Evolutionary conservation across 37 sponge, comb jelly and placozoan species (phyloP).

Genomic region (Theonella swinhoei): DNA sequence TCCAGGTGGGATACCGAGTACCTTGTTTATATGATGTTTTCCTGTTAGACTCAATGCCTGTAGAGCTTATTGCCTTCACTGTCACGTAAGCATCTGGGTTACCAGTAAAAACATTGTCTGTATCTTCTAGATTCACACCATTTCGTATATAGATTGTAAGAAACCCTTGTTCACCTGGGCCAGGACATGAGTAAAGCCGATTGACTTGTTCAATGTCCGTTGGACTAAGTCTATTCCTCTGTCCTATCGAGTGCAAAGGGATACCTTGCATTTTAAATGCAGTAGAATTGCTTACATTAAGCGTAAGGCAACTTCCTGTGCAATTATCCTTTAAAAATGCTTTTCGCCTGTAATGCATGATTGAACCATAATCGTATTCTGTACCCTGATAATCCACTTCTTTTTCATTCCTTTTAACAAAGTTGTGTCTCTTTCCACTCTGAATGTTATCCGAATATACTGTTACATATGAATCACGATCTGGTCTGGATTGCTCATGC

Average conservation of each 20-base stretch:
- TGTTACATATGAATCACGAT: slow-evolving; percentile 48
- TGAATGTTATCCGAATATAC: neutral
- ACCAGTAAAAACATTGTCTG: neutral
- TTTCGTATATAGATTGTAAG: neutral
- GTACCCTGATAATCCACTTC: neutral
- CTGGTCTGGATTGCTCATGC: slow-evolving; percentile 70
- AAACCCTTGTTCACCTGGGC: neutral
- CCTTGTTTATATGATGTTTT: neutral
- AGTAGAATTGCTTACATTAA: neutral
- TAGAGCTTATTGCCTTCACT: neutral
- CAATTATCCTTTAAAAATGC: neutral
- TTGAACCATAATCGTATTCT: neutral
- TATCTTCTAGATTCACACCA: neutral
- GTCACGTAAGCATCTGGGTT: neutral
- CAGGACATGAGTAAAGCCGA: neutral
- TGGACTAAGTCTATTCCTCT: neutral
- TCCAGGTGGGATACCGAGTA: slow-evolving; percentile 30
- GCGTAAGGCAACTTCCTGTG: neutral
- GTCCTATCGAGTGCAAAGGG: neutral
- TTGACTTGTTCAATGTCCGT: neutral
- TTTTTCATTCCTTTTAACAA: neutral
- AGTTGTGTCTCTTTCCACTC: neutral
- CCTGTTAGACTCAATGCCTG: neutral
- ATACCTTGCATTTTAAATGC: neutral
- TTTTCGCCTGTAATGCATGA: neutral